Base-by-base conservation (phyloP, 2,797 vertebrate species). In the Acestrorhynchus altus region DNA sequence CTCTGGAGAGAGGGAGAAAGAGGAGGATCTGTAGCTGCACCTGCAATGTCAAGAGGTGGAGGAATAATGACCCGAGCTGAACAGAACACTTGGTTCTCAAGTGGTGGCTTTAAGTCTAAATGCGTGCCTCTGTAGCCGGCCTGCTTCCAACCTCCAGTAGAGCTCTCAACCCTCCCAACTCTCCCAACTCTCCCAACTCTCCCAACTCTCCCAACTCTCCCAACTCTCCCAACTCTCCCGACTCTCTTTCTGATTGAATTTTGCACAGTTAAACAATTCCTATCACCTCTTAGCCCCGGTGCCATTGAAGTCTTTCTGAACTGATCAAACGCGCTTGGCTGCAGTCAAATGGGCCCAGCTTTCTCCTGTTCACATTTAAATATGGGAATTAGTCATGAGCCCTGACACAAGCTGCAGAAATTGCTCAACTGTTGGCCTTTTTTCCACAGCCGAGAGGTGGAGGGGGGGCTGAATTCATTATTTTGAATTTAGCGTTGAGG, bases 51-150 rank as follows among this genome's bases (percentile, higher is more conserved):
- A 97, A 90, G 90, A 77, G 96, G 95, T 96, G 95, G 91, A 85
- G 81, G 95, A 95, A 97, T 97, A 96, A 98, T 98, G 95, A 97
- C 97, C 94, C 94, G 94, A 90, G 90, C 93, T 92, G 93, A 93
- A 13, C 52, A 4, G 22, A 56, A 26, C 56, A 28, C 90, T 90
- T 91, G 86, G 92, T 93, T 91, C 92, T 93, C 92, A 91, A 93
- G 88, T 94, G 93, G 90, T 93, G 94, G 90, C 87, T 87, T 85
- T 90, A 35, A 35, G 31, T 93, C 94, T 92, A 86, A 54, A 54
- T 2, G 5, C 51, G 31, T 49, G 46, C 46, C 46, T 5, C 46
- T 49, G 46, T 16, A 49, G 46, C 46, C 46, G 44, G 44, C 11
- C 44, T 13, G 44, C 4, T 12, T 22, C 20, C 52, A 24, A 1